Conservation (phyloP, 2,113 vertebrate species). For the Orthonyx spaldingii region DNA sequence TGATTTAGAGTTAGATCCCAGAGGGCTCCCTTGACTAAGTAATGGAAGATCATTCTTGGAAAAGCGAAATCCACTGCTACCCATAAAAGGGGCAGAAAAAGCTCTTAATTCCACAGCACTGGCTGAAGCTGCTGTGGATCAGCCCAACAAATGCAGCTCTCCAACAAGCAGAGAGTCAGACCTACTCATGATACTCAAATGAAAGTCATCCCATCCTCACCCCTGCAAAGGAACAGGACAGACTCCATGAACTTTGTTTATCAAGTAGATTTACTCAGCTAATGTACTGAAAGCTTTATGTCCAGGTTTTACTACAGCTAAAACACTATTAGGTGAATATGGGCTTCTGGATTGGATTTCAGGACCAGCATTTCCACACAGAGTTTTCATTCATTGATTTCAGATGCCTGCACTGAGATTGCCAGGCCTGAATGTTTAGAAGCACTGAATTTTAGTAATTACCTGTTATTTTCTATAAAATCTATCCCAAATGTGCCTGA, state of each 20-base stretch:
- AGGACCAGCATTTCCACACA: not conserved
- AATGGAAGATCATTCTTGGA: not conserved
- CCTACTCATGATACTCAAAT: not conserved
- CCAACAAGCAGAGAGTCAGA: not conserved
- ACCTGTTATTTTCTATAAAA: not conserved
- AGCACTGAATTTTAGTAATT: not conserved
- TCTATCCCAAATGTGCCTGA: not conserved
- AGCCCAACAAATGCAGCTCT: fast-evolving
- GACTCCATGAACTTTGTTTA: not conserved
- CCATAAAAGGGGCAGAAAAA: not conserved
- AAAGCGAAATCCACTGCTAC: not conserved
- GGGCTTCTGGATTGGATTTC: not conserved
- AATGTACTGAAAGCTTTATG: not conserved
- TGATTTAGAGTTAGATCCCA: not conserved
- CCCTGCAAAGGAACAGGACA: not conserved
- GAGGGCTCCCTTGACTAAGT: not conserved
- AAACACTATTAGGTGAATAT: not conserved
- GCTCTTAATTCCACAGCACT: not conserved
- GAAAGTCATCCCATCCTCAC: not conserved
- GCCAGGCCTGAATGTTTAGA: not conserved
- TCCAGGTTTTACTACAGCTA: not conserved
- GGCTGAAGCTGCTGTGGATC: not conserved
- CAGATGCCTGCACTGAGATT: not conserved
- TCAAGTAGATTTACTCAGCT: not conserved
- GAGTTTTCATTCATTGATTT: not conserved